Conservation (phyloP, 2,888 invertebrate species). For the Idaea straminata region DNA sequence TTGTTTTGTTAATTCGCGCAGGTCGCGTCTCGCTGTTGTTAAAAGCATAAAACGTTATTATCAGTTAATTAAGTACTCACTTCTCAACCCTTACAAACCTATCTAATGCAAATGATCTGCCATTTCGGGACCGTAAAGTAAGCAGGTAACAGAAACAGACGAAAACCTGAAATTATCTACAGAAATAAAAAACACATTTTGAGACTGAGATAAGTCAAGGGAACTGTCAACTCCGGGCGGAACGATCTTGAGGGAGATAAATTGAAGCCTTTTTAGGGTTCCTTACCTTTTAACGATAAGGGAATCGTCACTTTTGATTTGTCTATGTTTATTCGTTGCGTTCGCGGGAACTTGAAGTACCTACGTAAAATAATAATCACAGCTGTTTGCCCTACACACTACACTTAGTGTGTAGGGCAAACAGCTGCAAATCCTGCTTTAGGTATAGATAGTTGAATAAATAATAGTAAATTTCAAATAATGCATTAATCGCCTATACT, state of each 20-base stretch:
- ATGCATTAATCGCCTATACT: too few species aligned
- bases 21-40: not conserved
- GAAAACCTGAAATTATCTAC: conserved; percentile 30
- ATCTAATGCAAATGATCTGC: not conserved
- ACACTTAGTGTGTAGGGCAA: too few species aligned
- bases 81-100: not conserved
- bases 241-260: conserved; percentile 43
- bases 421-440: too few species aligned
- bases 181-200: conserved; percentile 31
- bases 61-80: not conserved
- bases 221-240: conserved; percentile 42
- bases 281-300: conserved; percentile 18
- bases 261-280: conserved; percentile 31
- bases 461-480: too few species aligned
- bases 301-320: conserved; percentile 7
- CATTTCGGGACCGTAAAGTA: not conserved
- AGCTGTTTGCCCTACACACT: too few species aligned
- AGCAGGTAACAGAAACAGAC: conserved; percentile 23
- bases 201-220: conserved; percentile 41
- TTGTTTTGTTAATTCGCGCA: not conserved
- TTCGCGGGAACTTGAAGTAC: too few species aligned
- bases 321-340: not conserved
- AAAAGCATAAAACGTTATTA: not conserved
- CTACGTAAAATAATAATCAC: too few species aligned
- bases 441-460: too few species aligned